Evolutionary conservation across 2,797 vertebrate species (phyloP).

Genomic region (Varecia variegata): DNA sequence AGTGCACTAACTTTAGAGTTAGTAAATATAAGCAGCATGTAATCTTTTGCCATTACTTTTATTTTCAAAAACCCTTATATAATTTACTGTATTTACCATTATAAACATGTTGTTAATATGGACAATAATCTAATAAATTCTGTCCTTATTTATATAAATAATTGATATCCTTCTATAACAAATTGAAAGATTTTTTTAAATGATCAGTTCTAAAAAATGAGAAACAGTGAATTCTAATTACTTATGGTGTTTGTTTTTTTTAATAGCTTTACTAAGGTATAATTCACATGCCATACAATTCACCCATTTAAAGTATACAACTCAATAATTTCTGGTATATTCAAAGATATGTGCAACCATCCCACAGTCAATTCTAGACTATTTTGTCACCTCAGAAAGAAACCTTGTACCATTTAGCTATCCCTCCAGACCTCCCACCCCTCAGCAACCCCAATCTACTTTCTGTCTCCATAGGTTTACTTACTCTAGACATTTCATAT

Average conservation of each 20-base stretch:
- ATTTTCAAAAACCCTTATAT: neutral
- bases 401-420: too few relatives aligned
- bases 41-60: neutral
- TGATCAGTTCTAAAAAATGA: neutral
- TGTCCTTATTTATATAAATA: neutral
- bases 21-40: neutral
- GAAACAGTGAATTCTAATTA: neutral
- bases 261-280: too few relatives aligned
- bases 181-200: neutral
- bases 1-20: neutral
- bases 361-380: too few relatives aligned
- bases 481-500: too few relatives aligned
- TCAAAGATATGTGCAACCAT: too few relatives aligned
- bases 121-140: neutral
- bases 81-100: neutral
- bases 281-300: too few relatives aligned
- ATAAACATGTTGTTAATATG: neutral
- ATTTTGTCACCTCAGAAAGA: too few relatives aligned
- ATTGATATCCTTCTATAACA: neutral
- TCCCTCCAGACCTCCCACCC: too few relatives aligned
- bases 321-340: too few relatives aligned
- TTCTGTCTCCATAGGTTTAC: too few relatives aligned
- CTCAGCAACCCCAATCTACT: too few relatives aligned
- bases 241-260: neutral
- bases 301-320: too few relatives aligned